phyloP scores from a whole-genome alignment of 2,113 vertebrate species.

The Abramis brama region DNA sequence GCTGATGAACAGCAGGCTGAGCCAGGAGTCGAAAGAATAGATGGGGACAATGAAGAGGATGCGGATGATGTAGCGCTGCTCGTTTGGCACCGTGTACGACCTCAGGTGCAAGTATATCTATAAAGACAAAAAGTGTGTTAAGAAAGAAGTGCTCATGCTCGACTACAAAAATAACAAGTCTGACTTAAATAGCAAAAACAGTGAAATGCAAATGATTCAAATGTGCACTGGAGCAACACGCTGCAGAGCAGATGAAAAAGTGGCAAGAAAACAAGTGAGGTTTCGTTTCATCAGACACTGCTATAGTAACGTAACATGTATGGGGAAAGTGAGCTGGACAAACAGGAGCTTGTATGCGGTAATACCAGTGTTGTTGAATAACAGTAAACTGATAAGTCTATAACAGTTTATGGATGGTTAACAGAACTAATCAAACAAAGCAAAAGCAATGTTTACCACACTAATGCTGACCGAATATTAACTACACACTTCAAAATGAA shows the following conservation, averaged over 20 bases:
- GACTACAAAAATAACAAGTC: background rate
- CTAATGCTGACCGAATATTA: background rate
- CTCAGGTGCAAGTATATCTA: slow-evolving; percentile 92
- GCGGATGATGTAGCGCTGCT: slow-evolving; percentile 96
- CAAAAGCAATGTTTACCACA: background rate
- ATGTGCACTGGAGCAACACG: background rate
- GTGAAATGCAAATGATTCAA: background rate
- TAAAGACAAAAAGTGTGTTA: slow-evolving; percentile 26
- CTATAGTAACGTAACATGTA: background rate
- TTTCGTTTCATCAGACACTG: background rate
- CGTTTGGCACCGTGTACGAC: slow-evolving; percentile 87
- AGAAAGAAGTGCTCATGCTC: background rate
- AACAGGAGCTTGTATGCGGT: background rate
- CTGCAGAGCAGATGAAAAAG: background rate
- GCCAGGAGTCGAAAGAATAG: slow-evolving; percentile 94
- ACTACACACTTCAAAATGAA: background rate
- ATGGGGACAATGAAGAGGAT: slow-evolving; percentile 94
- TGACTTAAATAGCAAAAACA: background rate
- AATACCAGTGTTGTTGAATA: background rate
- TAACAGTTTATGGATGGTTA: background rate
- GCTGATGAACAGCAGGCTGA: slow-evolving; percentile 93
- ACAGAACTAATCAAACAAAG: background rate
- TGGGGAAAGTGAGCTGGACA: background rate
- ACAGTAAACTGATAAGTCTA: background rate
- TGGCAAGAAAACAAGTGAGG: background rate